Conservation (phyloP, 2,888 invertebrate species). For the Apeira syringaria region DNA sequence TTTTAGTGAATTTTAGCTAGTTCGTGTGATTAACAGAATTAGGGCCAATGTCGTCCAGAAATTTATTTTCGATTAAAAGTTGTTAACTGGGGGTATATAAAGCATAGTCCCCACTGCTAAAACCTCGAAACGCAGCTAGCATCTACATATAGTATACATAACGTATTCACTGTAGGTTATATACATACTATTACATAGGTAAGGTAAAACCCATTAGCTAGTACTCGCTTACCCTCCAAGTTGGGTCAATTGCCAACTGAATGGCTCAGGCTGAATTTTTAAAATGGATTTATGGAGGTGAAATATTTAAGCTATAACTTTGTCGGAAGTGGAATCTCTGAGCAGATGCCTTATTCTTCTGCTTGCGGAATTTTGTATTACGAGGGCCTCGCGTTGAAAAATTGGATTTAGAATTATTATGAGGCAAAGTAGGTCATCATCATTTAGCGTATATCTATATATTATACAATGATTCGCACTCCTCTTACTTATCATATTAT, state of each 20-base stretch:
- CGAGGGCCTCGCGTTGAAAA: background rate
- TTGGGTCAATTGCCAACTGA: conserved; percentile 48
- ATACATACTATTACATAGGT: too few species aligned
- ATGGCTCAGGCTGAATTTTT: conserved; percentile 39
- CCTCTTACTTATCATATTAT: too few species aligned
- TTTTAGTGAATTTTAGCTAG: too few species aligned
- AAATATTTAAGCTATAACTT: conserved; percentile 16
- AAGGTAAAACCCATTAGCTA: background rate
- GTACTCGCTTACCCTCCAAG: conserved; percentile 24
- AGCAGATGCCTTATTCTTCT: conserved; percentile 2
- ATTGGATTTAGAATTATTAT: conserved; percentile 6
- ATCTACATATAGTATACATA: too few species aligned
- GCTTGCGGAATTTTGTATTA: conserved; percentile 8
- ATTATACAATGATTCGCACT: background rate
- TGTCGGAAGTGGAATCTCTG: conserved; percentile 9
- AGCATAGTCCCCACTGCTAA: too few species aligned
- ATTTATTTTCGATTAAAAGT: too few species aligned
- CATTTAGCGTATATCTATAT: background rate
- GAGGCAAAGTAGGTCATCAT: background rate
- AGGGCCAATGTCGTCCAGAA: too few species aligned
- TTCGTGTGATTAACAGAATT: too few species aligned
- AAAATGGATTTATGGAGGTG: conserved; percentile 30
- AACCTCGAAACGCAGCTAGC: too few species aligned
- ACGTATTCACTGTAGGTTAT: too few species aligned
- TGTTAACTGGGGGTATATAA: too few species aligned